Evolutionary conservation across 2,888 invertebrate genomes (phyloP), one percentile per base, ranked within the genome.

Genomic region (Fissipunctia ypsillon): DNA sequence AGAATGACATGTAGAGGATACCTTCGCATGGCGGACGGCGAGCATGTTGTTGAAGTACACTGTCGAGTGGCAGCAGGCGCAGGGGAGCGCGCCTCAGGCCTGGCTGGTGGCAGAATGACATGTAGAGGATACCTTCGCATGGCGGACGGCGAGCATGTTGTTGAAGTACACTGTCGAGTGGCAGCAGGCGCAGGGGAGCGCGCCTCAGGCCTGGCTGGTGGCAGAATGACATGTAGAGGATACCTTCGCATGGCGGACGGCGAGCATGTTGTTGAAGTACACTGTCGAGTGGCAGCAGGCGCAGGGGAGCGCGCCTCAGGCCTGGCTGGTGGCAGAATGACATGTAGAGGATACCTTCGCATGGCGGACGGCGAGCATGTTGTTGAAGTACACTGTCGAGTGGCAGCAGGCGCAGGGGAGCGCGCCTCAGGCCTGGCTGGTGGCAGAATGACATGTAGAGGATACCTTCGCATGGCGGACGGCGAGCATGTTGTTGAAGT

Each of bases 211-310:
- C 6, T 4, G n/a, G 35, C 25, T 41, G 41, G 52, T 28, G 73
- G 48, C 73, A 48, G 31, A n/a, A 25, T 31, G 68, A 81, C 56
- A 64, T 35, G 59, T 61, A 52, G 66, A 38, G 35, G 61, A 63
- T 92, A 94, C 94, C 94, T 94, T 93, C 90, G 94, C 94, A 86
- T 90, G 94, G 92, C 94, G 94, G 74, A 91, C 90, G 87, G 92
- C 94, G 91, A 93, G 89, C 94, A 94, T 94, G 86, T 69, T 83
- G 88, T 75, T 84, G 77, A 57, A 64, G 16, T 16, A 16, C 0
- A 38, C 10, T 22, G n/a, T n/a, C 7, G 14, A 25, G 28, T 25
- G 10, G 12, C 0, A 38, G 22, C 48, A n/a, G 48, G 25, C 22
- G 41, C 12, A 22, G 43, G 35, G 19, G 14, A 61, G 22, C 35